Conservation (phyloP, 2,797 vertebrate genomes). For the Trichosurus vulpecula region DNA sequence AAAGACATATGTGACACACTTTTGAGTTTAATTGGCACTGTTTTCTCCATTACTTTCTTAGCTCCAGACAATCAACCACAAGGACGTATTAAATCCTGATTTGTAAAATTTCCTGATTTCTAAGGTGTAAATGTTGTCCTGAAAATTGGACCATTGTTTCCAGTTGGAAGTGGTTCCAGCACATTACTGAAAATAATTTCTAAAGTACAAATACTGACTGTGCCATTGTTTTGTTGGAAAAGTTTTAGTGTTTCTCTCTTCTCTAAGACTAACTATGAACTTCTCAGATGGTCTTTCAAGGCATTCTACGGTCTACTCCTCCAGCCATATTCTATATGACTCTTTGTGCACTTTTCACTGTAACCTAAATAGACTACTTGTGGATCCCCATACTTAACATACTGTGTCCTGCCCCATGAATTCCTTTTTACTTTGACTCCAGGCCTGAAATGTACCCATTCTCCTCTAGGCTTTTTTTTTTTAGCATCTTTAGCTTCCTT, state of each 20-base stretch:
- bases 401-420: neutral
- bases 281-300: neutral
- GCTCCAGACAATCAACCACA: neutral
- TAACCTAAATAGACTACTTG: neutral
- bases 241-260: neutral
- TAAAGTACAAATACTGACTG: neutral
- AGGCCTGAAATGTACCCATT: neutral
- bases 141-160: neutral
- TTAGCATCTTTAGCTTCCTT: neutral
- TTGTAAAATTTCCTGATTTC: neutral
- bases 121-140: neutral
- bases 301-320: neutral
- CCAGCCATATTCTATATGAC: neutral
- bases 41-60: neutral
- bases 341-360: neutral
- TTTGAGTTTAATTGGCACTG: neutral
- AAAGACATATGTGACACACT: neutral
- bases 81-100: neutral
- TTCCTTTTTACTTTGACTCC: neutral
- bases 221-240: neutral
- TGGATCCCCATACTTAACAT: neutral
- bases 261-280: neutral
- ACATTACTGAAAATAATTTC: neutral
- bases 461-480: neutral
- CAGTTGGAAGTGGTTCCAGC: neutral